Conservation (phyloP, 2,888 invertebrate species). For the Rotaria socialis region DNA sequence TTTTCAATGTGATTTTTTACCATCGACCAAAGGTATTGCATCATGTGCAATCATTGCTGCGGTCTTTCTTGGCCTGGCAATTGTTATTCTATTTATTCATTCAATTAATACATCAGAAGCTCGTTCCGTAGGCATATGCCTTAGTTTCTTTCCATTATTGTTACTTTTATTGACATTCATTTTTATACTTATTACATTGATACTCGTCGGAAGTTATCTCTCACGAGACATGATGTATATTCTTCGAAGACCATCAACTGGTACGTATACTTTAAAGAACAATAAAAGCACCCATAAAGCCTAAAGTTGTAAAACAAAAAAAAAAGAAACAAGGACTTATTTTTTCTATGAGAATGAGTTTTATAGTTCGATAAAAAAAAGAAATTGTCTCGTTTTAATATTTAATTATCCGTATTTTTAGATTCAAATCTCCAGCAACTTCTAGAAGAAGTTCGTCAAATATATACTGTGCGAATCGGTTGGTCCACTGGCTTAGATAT, state of each 20-base stretch:
- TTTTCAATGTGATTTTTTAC: constrained; percentile 2
- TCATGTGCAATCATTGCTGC: constrained; percentile 22
- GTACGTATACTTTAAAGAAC: neutral
- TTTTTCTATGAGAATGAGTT: too few species aligned
- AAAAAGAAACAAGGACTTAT: too few species aligned
- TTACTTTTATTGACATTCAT: constrained; percentile 18
- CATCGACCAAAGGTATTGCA: constrained; percentile 31
- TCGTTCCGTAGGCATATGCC: neutral
- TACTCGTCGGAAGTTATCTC: constrained; percentile 9
- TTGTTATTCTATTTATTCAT: constrained; percentile 26
- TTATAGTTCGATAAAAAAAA: too few species aligned
- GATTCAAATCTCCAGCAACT: too few species aligned
- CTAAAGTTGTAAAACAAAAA: too few species aligned
- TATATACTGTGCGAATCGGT: neutral
- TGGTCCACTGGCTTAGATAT: constrained; percentile 11
- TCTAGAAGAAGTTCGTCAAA: neutral
- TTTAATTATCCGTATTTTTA: too few species aligned
- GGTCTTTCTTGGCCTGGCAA: neutral
- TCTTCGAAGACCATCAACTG: too few species aligned
- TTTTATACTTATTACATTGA: neutral
- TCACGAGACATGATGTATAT: neutral
- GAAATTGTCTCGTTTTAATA: too few species aligned
- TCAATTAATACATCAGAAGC: neutral
- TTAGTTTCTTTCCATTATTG: neutral
- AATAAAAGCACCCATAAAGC: too few species aligned